Base-by-base conservation (phyloP, 2,888 invertebrate genomes). In the Rhagonycha lutea region DNA sequence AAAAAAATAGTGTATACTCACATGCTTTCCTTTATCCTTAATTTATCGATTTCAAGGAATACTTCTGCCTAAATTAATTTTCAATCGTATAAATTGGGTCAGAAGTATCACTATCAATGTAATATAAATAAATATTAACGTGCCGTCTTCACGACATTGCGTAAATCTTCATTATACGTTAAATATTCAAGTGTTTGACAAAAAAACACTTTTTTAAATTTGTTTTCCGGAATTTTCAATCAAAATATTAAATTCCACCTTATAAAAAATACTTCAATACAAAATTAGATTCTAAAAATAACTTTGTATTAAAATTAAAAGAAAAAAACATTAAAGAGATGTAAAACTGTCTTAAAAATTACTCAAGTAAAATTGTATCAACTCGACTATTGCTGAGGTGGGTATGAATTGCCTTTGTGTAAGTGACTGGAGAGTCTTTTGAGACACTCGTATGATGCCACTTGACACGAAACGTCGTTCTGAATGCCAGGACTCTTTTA, bases 381-480 rank as follows among this genome's bases (percentile, higher is more conserved):
- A 47, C 47, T 47, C n/a, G n/a, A 65, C 23, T 18, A 65, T 65
- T 65, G 63, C 63, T 24, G 68, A 72, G 71, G 61, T 68, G 71
- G 24, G 24, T 47, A 70, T 68, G 70, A 63, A 75, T 69, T 71
- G 69, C 70, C 65, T 72, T 75, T 75, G 71, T 72, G 72, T 69
- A 68, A 69, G 72, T 69, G 72, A 72, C 69, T 75, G 47, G 47
- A 75, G 72, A 68, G 75, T 24, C 32, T 75, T 71, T 75, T 72
- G 32, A 71, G 61, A 68, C 61, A 68, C 71, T 69, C 72, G 62
- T 72, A 71, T 69, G 68, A 73, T 18, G 73, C 71, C 47, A 68
- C 75, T 75, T 75, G 75, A 75, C 75, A 75, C 62, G 68, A 24
- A 65, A 65, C 23, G 63, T 65, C 63, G n/a, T 24, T 24, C n/a